Conservation (phyloP, 2,113 vertebrate species). For the Oostethus manadensis region DNA sequence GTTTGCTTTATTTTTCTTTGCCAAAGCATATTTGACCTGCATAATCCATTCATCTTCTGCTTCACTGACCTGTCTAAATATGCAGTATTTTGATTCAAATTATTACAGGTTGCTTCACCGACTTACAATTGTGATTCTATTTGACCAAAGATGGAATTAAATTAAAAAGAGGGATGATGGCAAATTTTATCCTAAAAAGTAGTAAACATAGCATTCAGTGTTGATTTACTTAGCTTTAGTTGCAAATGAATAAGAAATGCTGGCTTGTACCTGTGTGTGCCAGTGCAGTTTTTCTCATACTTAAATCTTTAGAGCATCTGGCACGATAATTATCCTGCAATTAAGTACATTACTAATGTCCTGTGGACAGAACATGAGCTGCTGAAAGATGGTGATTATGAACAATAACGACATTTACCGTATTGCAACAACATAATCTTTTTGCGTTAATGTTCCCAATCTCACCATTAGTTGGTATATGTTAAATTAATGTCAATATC, state of each 20-base stretch:
- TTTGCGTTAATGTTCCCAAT: slow-evolving; percentile 1
- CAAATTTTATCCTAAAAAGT: too few relatives aligned
- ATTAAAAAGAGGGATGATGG: too few relatives aligned
- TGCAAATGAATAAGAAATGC: too few relatives aligned
- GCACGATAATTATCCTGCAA: neutral
- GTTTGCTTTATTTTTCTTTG: slow-evolving; percentile 16
- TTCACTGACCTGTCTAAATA: neutral
- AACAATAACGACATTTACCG: neutral
- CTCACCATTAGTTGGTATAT: neutral
- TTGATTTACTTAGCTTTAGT: too few relatives aligned
- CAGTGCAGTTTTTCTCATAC: neutral
- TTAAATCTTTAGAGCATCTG: neutral
- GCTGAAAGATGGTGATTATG: slow-evolving; percentile 3
- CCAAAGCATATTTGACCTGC: slow-evolving; percentile 23
- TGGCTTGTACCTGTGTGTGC: neutral
- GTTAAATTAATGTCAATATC: neutral
- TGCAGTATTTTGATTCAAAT: slow-evolving; percentile 2
- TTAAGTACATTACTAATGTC: slow-evolving; percentile 9
- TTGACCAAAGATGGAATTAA: neutral
- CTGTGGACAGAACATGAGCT: slow-evolving; percentile 2
- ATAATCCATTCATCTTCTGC: slow-evolving; percentile 1
- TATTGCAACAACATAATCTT: neutral
- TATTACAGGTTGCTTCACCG: neutral
- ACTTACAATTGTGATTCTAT: neutral
- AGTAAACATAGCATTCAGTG: too few relatives aligned